Base-by-base conservation (phyloP, 2,113 vertebrate genomes). In the Collichthys lucidus region DNA sequence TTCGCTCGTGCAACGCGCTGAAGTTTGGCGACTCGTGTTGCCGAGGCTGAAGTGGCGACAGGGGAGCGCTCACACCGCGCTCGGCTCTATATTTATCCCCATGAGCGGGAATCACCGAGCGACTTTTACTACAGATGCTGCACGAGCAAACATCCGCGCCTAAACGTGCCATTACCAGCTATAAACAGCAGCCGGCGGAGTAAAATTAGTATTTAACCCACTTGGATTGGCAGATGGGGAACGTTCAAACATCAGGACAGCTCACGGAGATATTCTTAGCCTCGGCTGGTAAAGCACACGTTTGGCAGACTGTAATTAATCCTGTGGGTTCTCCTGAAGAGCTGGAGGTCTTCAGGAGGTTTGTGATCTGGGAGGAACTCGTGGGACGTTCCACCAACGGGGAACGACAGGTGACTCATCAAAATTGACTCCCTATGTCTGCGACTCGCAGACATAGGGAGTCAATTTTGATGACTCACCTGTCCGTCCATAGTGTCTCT, bases 21-120 rank as follows among this genome's bases (percentile, higher is more conserved):
- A 82, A 74, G 63, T 85, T 83, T 55, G 63, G 78, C 69, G 86
- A 52, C 50, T 61, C 17, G 20, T 16, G 50, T 44, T 26, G 26
- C 67, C 31, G 62, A 69, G 62, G 74, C 52, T 75, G 49, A 73
- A 70, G 53, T 50, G 74, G 77, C 68, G 52, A 73, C 67, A 77
- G 80, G 84, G n/a, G 82, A 80, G 71, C 57, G 19, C 82, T 90
- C 56, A 72, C 71, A 57, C 56, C 60, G 66, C 8, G 56, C 60
- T 66, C 53, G 15, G 52, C 17, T 57, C 63, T 91, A 92, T 83
- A 83, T 89, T 90, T 91, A 87, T 80, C 9, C 15, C 76, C 56
- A 73, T 77, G 24, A 85, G 61, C 73, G 68, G 78, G 71, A 84
- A 77, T 83, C 57, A 71, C 80, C 50, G 72, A 79, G 71, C 74